Conservation (phyloP, 2,888 invertebrate species). For the Rutpela maculata region DNA sequence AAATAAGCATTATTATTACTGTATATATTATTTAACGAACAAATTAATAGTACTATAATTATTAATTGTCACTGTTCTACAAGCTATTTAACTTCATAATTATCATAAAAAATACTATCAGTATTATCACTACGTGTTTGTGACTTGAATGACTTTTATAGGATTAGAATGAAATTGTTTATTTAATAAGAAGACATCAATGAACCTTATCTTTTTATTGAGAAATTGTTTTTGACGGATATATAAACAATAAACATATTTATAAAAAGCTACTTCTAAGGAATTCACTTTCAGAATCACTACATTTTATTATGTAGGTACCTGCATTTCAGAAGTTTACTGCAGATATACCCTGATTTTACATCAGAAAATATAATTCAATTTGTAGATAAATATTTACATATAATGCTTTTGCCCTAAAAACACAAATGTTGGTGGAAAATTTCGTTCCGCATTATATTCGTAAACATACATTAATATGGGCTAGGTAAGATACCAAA, state of each 20-base stretch:
- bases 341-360: neutral
- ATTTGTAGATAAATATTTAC: neutral
- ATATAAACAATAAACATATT: neutral
- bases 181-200: neutral
- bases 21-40: too few species aligned
- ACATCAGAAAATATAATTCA: neutral
- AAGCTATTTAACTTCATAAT: neutral
- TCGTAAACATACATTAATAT: too few species aligned
- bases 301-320: neutral
- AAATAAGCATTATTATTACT: too few species aligned
- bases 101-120: neutral
- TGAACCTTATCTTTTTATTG: constrained; percentile 1
- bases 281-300: neutral
- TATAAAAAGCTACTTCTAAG: neutral
- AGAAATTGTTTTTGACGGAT: neutral
- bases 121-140: neutral
- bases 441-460: neutral
- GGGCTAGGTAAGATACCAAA: too few species aligned
- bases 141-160: neutral
- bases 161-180: constrained; percentile 2
- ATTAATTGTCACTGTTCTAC: neutral
- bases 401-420: neutral
- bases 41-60: neutral
- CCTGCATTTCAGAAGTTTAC: neutral
- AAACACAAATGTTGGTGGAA: neutral